Conservation (phyloP, 2,113 vertebrate genomes). For the Phycodurus eques region DNA sequence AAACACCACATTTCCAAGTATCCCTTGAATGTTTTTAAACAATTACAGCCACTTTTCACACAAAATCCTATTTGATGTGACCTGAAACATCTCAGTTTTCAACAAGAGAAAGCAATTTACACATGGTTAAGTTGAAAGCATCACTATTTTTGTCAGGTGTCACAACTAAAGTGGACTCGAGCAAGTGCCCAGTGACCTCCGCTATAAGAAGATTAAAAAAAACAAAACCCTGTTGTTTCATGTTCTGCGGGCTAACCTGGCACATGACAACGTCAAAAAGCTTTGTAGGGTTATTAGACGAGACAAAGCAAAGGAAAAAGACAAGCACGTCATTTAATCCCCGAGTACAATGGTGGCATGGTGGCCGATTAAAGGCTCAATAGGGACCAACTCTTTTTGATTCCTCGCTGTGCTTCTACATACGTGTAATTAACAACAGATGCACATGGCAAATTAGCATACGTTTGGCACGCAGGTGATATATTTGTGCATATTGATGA, state of each 20-base stretch:
- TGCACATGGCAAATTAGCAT: conserved; percentile 74
- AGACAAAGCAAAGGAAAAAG: conserved; percentile 33
- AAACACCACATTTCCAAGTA: not conserved
- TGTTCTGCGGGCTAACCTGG: conserved; percentile 29
- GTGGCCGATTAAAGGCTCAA: conserved; percentile 44
- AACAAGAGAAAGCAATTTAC: not conserved
- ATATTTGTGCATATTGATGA: conserved; percentile 68
- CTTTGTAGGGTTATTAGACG: conserved; percentile 27
- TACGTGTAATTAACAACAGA: conserved; percentile 77
- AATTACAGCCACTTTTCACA: too few relatives aligned
- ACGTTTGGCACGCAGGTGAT: conserved; percentile 72
- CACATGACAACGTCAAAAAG: conserved; percentile 29
- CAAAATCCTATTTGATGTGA: not conserved
- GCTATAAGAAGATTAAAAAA: conserved; percentile 24
- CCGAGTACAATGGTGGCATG: conserved; percentile 51
- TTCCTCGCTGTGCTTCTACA: conserved; percentile 68
- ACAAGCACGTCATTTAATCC: conserved; percentile 42
- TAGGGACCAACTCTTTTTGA: conserved; percentile 46
- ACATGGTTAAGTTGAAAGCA: not conserved
- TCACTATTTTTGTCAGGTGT: not conserved
- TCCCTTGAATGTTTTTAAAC: not conserved
- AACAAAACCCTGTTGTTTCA: not conserved
- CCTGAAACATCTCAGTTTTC: not conserved
- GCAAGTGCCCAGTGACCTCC: conserved; percentile 4
- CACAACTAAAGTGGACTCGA: conserved; percentile 8